Conservation (phyloP, 1,140 invertebrate genomes). For the Diachasmimorpha longicaudata region DNA sequence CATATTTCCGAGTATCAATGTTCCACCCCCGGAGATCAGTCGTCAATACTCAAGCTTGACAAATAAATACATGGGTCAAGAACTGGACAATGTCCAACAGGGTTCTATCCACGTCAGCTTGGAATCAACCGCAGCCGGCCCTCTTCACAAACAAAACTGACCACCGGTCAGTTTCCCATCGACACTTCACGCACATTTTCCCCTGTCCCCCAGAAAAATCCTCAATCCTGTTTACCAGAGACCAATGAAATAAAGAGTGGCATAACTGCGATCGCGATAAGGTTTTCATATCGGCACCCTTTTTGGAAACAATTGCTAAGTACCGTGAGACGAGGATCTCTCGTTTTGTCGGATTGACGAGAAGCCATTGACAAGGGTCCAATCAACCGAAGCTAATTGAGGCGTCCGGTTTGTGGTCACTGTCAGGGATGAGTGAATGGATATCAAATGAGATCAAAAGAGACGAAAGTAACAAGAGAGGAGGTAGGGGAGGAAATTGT, state of each 20-base stretch:
- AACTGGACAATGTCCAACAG: conserved; percentile 23
- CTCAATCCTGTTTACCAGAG: conserved; percentile 9
- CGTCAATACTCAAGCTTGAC: conserved; percentile 3
- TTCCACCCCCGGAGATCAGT: background rate
- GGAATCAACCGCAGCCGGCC: conserved; percentile 29
- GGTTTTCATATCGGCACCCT: conserved; percentile 15
- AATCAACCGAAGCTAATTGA: conserved; percentile 40
- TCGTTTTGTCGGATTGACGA: conserved; percentile 32
- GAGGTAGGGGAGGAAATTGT: conserved; percentile 6
- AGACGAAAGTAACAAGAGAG: background rate
- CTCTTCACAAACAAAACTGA: conserved; percentile 28
- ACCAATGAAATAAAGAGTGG: background rate
- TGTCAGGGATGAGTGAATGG: background rate
- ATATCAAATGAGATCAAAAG: background rate
- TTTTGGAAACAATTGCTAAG: conserved; percentile 42
- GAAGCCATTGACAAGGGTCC: conserved; percentile 18
- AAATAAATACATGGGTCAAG: conserved; percentile 19
- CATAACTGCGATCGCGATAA: background rate
- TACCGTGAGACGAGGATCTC: conserved; percentile 43
- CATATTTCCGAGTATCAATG: background rate
- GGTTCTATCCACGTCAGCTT: background rate
- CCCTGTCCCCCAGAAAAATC: background rate
- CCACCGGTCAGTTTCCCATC: conserved; percentile 52
- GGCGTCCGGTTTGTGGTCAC: conserved; percentile 16
- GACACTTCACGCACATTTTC: background rate